Base-by-base conservation (phyloP, 23 tunicate species). In the Styela clava region DNA sequence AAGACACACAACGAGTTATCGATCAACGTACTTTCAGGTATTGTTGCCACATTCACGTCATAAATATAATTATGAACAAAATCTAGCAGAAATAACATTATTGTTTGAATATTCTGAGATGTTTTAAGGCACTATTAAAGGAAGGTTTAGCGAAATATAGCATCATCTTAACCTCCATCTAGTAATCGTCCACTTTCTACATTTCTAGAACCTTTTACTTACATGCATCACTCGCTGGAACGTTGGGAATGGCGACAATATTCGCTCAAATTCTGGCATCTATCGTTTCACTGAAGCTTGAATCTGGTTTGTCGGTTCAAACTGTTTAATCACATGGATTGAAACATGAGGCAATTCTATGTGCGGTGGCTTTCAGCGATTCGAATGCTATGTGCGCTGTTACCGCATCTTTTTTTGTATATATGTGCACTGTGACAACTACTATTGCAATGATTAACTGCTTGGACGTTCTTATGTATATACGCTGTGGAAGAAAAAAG, bases 301-400 rank as follows among this genome's bases (percentile, higher is more conserved):
- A 76, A 24, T 76, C 81, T 5, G 52, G 81, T 16, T 19, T 76
- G 22, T 31, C 81, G 7, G 26, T 76, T 22, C 81, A 76, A 12
- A 76, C 65, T 36, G 33, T 27, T 19, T 20, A 35, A n/a, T 44
- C 62, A 25, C 33, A 76, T 44, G 37, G 35, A 12, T 7, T 76
- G 31, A 52, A 52, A 29, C 64, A 76, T 0, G 62, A 21, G 67
- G 81, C 65, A 20, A 29, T 76, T n/a, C 16, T 44, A 27, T 36
- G 52, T 36, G 64, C 27, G 31, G 64, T 76, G 2, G 16, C 65
- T 20, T 16, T 76, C 81, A 44, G 65, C 24, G 31, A 44, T 44
- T 44, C 65, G 26, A 26, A 27, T 76, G 24, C 81, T 9, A n/a
- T 56, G n/a, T 76, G 81, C 44, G 64, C 81, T 20, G 81, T 44